Conservation (phyloP, 2,888 invertebrate genomes). For the Drosophila multiciliata region DNA sequence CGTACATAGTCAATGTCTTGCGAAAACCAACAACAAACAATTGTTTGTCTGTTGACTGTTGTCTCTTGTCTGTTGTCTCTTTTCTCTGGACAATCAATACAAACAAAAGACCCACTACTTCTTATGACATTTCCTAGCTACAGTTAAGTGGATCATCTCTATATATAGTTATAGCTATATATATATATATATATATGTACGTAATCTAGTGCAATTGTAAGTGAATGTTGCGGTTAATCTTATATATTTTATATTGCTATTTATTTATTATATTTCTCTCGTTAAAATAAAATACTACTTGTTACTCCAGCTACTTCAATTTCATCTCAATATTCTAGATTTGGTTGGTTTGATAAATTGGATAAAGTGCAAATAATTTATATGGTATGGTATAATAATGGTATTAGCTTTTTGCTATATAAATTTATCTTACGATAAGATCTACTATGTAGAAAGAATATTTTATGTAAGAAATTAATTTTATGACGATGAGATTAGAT, state of each 20-base stretch:
- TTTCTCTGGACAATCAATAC: constrained; percentile 58
- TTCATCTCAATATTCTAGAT: background rate
- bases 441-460: too few relatives aligned
- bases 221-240: constrained; percentile 53
- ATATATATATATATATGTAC: background rate
- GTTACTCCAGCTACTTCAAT: constrained; percentile 16
- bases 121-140: constrained; percentile 57
- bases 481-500: too few relatives aligned
- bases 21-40: constrained; percentile 53
- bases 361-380: background rate
- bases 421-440: background rate
- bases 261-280: constrained; percentile 61
- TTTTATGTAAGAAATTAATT: too few relatives aligned
- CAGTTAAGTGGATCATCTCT: constrained; percentile 58
- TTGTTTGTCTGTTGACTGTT: constrained; percentile 46
- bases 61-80: constrained; percentile 3
- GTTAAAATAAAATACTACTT: constrained; percentile 40
- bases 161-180: constrained; percentile 39
- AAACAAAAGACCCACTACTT: constrained; percentile 18
- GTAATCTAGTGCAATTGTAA: constrained; percentile 44
- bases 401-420: background rate
- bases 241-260: constrained; percentile 46
- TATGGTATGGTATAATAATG: too few relatives aligned
- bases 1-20: constrained; percentile 74
- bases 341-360: background rate